Evolutionary conservation across 2,888 invertebrate species (phyloP), one percentile per base, ranked within the genome.

Genomic region (Heliconius aoede): DNA sequence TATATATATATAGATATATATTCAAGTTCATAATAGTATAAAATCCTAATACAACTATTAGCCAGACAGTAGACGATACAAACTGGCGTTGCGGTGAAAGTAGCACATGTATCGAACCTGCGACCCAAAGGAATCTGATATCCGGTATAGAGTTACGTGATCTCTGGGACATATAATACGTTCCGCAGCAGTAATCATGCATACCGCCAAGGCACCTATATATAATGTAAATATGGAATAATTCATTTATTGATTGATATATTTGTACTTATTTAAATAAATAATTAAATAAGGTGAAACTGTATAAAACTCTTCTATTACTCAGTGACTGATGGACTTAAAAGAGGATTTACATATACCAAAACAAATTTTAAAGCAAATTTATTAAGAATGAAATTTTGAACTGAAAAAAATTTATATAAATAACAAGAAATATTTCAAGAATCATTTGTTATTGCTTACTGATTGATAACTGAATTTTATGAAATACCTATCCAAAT

Each of bases 121-220:
- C 82, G 82, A 83, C 81, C 82, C 80, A 76, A 60, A 69, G 83
- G 68, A 83, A 86, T 81, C 71, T 79, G 85, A 86, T 83, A 86
- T 81, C 82, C 79, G 81, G 82, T 81, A 79, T 83, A 80, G 76
- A 65, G 78, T 82, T 82, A 84, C 83, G 78, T 74, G 82, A 83
- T 81, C 81, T 77, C 51, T 78, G 78, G 78, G 82, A 82, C 79
- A 84, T 81, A 67, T 73, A 80, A 83, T 77, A 82, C 84, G 83
- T 84, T 83, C 80, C 82, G 83, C 81, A 82, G 76, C 82, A 76
- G 69, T 77, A 76, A 68, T 78, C 81, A 72, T 51, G 79, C 81
- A 62, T n/a, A n/a, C 51, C 24, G 51, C 36, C 69, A 28, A 69
- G 51, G 30, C 11, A 46, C 13, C 26, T 26, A 60, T 60, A 26